Percentiles rank a stretch among this genome's conserved stretches.
These are phyloP conservation scores for Gymnothorax javanicus DNA, from an alignment of 2,797 vertebrate genomes.

Conservation along the genomic window DNA sequence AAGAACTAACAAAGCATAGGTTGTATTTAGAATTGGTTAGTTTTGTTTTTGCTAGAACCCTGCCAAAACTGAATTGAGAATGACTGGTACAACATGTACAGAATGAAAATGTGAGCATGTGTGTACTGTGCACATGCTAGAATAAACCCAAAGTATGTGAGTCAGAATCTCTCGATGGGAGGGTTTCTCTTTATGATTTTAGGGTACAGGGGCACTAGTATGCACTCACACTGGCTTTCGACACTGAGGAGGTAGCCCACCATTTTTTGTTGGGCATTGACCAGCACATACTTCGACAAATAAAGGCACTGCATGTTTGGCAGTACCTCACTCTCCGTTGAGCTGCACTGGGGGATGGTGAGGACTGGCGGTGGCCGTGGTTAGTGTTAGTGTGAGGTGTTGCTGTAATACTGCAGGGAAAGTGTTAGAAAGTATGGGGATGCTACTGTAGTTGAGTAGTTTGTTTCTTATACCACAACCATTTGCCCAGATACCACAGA, in stretches of 20 bases:
- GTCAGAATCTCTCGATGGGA: constrained; percentile 59
- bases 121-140: constrained; percentile 22
- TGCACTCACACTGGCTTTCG: constrained; percentile 56
- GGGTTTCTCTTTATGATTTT: constrained; percentile 65
- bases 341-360: not conserved
- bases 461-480: not conserved
- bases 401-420: not conserved
- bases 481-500: not conserved
- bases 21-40: not conserved
- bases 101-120: not conserved
- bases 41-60: not conserved
- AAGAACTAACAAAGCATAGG: not conserved
- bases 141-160: constrained; percentile 53
- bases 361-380: not conserved
- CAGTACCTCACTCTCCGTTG: not conserved
- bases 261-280: not conserved
- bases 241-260: constrained; percentile 37
- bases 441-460: not conserved
- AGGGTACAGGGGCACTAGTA: constrained; percentile 54
- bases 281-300: not conserved
- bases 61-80: not conserved
- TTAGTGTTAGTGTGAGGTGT: not conserved
- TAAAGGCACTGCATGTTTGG: not conserved
- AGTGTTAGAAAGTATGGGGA: not conserved
- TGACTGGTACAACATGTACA: not conserved